These are phyloP conservation scores for Plumapathes pennacea DNA, from an alignment of 92 coral and sea anemone species.

Conservation along the genomic window DNA sequence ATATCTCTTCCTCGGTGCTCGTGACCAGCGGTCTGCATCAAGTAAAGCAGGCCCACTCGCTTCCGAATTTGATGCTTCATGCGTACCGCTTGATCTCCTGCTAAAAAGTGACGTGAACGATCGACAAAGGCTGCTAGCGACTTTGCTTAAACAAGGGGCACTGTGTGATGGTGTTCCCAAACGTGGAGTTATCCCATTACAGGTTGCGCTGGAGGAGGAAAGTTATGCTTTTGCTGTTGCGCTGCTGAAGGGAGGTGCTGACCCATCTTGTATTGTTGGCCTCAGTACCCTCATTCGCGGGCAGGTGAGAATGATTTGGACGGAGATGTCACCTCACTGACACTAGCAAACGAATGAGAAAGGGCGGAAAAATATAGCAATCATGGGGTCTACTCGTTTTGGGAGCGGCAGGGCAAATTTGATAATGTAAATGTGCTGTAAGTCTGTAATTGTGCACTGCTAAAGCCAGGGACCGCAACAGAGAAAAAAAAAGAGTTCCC, in stretches of 20 bases:
- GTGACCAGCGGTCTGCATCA: no score
- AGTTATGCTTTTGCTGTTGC: slow-evolving; percentile 47
- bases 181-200: slow-evolving; percentile 38
- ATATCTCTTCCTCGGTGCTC: slow-evolving; percentile 69
- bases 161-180: slow-evolving; percentile 35
- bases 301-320: no score
- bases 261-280: slow-evolving; percentile 47
- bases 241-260: slow-evolving; percentile 54
- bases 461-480: no score
- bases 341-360: no score
- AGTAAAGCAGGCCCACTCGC: slow-evolving; percentile 66
- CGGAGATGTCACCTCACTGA: no score
- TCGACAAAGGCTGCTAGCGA: slow-evolving; percentile 20
- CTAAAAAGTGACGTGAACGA: slow-evolving; percentile 36
- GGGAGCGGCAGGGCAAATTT: no score
- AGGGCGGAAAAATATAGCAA: no score
- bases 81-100: slow-evolving; percentile 59
- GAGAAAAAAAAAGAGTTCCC: no score
- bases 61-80: slow-evolving; percentile 55
- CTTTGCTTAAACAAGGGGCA: slow-evolving; percentile 43
- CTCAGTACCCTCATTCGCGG: slow-evolving; percentile 9
- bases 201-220: slow-evolving; percentile 37
- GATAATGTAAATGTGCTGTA: no score
- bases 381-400: no score
- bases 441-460: no score